Evolutionary conservation across 2,888 invertebrate species (phyloP), one percentile per base, ranked within the genome.

Genomic region (Petrophora chlorosata): DNA sequence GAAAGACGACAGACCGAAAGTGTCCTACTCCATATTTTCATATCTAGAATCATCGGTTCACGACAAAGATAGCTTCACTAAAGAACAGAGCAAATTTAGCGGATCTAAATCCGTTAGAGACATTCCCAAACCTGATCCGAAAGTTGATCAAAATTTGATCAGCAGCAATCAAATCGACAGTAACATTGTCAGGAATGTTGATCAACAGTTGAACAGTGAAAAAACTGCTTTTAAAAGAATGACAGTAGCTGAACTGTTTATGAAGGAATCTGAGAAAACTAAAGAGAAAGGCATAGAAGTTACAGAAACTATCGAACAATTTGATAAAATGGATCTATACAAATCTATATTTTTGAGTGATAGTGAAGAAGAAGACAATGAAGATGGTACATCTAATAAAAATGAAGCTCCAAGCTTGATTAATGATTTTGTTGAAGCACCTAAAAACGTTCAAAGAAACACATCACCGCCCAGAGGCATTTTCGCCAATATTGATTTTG

Each of bases 311-410:
- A 90, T 91, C 45, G 78, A 89, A 10, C 83, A 86, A 60, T 91
- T 91, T 45, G 88, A 91, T 47, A 90, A 82, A 81, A 88, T 91
- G 76, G 98, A 98, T 80, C 86, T 98, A 2, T 98, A 97, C 71
- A 96, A 96, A 79, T 95, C 97, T 0, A 96, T 98, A 66, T 98
- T 98, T 73, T 91, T 95, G 15, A 94, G 94, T 65, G 95, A 96
- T 49, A 95, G 94, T 68, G 95, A 94, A 63, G 92, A 92, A 8
- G 94, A 94, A 38, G 87, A 88, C 2, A 39, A 13, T 16, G 63
- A 55, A 22, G 59, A 53, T 3, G 52, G 40, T n/a, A 55, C 42
- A 14, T 57, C 19, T 2, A 32, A 32, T 19, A 34, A 34, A 29
- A 35, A 16, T 3, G 13, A 29, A 9, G 2, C 1, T n/a, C 7